phyloP scores from a whole-genome alignment of 2,113 vertebrate genomes.

The Ursus arctos region DNA sequence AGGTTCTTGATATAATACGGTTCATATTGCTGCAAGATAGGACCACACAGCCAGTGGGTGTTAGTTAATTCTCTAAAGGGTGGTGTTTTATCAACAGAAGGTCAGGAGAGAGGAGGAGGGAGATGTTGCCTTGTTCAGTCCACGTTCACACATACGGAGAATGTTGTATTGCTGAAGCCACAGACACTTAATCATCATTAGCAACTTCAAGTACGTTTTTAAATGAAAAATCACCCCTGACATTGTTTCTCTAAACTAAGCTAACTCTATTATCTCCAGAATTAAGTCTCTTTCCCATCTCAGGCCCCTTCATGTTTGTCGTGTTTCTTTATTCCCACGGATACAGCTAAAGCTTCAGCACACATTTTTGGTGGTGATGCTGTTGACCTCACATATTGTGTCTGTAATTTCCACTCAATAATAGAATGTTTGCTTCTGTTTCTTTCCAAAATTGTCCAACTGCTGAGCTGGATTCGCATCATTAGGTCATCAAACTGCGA shows the following conservation, averaged over 20 bases:
- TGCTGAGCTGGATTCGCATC: slow-evolving; percentile 47
- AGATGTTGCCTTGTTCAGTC: background rate
- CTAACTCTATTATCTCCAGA: background rate
- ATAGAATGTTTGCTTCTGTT: background rate
- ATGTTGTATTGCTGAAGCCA: background rate
- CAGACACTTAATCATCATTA: background rate
- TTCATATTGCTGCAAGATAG: background rate
- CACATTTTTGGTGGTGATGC: background rate
- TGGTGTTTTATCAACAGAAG: background rate
- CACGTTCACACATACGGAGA: rapidly evolving
- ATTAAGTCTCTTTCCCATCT: background rate
- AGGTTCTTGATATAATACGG: background rate
- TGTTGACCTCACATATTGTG: background rate
- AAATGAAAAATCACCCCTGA: background rate
- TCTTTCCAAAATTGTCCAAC: slow-evolving; percentile 37
- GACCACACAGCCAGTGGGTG: rapidly evolving
- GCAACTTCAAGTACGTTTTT: background rate
- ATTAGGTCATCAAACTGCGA: slow-evolving; percentile 60
- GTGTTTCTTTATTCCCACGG: background rate
- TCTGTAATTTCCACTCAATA: slow-evolving; percentile 31
- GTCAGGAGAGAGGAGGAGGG: rapidly evolving
- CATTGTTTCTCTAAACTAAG: background rate
- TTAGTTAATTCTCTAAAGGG: background rate
- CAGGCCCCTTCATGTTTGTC: background rate
- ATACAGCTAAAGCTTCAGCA: background rate